Base-by-base conservation (phyloP, 2,888 invertebrate species). In the Thymelicus sylvestris region DNA sequence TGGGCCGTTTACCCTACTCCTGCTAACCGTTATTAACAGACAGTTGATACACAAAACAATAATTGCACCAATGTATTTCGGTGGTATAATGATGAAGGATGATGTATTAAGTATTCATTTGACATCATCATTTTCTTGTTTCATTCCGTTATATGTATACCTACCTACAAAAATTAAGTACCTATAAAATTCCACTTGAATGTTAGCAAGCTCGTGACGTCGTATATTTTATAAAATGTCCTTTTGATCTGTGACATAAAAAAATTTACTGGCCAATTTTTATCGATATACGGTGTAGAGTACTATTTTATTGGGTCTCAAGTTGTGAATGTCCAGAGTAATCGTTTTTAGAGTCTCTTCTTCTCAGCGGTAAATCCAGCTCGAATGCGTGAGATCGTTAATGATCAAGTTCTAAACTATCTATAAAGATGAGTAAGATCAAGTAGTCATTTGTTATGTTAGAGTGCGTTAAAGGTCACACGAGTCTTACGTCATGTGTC, bases 251-350 rank as follows among this genome's bases (percentile, higher is more conserved):
- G 63, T 57, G 47, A 63, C 68, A 48, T 63, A 63, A 68, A 63
- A 63, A 57, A 57, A 31, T 50, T 57, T 61, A 67, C 52, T 61
- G 61, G 31, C 50, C 50, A 60, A 61, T 52, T 67, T 57, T 67
- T 67, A 67, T 61, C 50, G 67, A 61, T 67, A 61, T 61, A 67
- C 67, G 52, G 61, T 67, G 24, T 24, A 50, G 41, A 67, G 41
- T 61, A 67, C 50, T 62, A 19, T 68, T 68, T 68, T 68, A 63
- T 68, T 63, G 38, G 55, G 68, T 47, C 62, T 63, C 57, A 63
- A 68, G 62, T 63, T 55, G 55, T 52, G 55, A 67, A 52, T 44
- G 62, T 67, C 67, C 62, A 62, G 52, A 7, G 47, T 68, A 63
- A 68, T 68, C 68, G 68, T 63, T 68, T 68, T 31, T 62, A 47